Evolutionary conservation across 2,888 invertebrate species (phyloP), one percentile per base, ranked within the genome.

Genomic region (Phoenoteleia sp.): DNA sequence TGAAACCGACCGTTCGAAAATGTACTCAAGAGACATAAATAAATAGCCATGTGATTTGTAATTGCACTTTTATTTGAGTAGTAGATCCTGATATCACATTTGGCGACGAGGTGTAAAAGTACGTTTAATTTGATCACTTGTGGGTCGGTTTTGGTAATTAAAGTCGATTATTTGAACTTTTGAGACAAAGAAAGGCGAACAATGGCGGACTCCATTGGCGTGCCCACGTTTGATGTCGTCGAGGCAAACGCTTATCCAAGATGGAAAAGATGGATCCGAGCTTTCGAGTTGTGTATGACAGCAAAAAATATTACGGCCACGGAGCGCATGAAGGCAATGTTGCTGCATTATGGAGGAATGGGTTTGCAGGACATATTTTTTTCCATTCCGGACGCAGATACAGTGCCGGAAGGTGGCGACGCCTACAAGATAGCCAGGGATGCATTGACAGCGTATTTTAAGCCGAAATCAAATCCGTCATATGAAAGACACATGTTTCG

Each of bases 391-490:
- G 29, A 39, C 5, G 75, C 64, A 1, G 25, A 54, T 29, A 11
- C 13, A 29, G 36, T 47, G 27, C 27, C 45, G 15, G 74, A 60
- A n/a, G 54, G 42, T 4, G 74, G 23, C 6, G 47, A 72, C 33
- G 58, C 71, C 21, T 72, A 72, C 23, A 27, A 54, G 45, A 3
- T 54, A 6, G 29, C 71, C n/a, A 71, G 58, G 25, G 23, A 42
- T 1, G 56, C n/a, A 9, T 17, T 76, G 17, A 19, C 52, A 1
- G 15, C 45, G 27, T 87, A 91, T 79, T 91, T 91, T 75, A 89
- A 88, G 29, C 90, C 89, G 1, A 81, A 86, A 71, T n/a, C 49
- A 11, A 87, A 83, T 25, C 47, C 25, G 15, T 52, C 83, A 0
- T 85, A 74, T 27, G 85, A 87, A 36, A 60, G 83, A 19, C 85